A percentile compares a stretch with the other conserved stretches of the same genome.
phyloP scores from a whole-genome alignment of 37 sponge, comb jelly and placozoan genomes.

The Lycopodina hypogea region DNA sequence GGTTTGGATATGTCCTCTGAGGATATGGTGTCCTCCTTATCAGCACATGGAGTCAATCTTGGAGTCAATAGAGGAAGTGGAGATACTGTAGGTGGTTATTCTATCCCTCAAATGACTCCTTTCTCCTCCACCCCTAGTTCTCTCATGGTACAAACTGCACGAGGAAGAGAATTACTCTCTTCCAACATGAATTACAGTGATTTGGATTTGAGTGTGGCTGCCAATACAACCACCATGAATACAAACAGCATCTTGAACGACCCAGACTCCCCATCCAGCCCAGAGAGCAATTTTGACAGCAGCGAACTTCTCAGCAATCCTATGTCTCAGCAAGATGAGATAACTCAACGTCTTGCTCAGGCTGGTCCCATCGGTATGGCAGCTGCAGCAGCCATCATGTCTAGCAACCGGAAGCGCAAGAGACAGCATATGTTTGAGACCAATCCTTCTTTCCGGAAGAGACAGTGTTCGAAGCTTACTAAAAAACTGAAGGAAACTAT shows the following conservation, averaged over 20 bases:
- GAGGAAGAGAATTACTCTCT: background rate
- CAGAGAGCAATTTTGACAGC: slow-evolving; percentile 57
- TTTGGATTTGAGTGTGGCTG: slow-evolving; percentile 3
- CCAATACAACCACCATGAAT: background rate
- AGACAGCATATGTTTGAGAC: slow-evolving; percentile 71
- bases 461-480: slow-evolving; percentile 79
- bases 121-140: background rate
- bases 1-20: slow-evolving; percentile 20
- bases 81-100: background rate
- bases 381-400: slow-evolving; percentile 87
- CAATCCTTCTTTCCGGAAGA: slow-evolving; percentile 80
- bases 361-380: slow-evolving; percentile 85
- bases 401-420: slow-evolving; percentile 57
- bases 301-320: slow-evolving; percentile 43
- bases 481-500: slow-evolving; percentile 69
- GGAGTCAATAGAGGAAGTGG: too few species aligned
- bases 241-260: slow-evolving; percentile 31
- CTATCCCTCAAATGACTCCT: background rate
- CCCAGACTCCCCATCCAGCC: slow-evolving; percentile 33
- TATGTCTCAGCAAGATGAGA: slow-evolving; percentile 53
- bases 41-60: background rate
- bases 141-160: background rate
- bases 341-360: slow-evolving; percentile 64
- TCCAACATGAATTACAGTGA: background rate
- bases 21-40: background rate